These are phyloP conservation scores for Bradypus variegatus DNA, from an alignment of 2,797 vertebrate genomes.

Conservation along the genomic window DNA sequence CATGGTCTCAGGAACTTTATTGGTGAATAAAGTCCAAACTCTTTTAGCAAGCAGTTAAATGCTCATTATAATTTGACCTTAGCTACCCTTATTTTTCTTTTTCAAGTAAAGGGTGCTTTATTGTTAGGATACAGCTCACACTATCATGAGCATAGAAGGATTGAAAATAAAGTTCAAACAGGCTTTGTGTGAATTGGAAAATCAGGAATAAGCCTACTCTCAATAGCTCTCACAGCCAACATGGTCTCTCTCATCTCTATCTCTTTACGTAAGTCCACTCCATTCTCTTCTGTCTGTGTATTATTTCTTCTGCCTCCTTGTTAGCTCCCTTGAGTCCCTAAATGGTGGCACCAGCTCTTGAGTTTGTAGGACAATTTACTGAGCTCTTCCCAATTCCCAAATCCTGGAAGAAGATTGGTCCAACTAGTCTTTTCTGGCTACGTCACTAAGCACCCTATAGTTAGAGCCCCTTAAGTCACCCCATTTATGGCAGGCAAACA, in stretches of 20 bases:
- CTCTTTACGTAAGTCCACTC: neutral
- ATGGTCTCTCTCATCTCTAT: neutral
- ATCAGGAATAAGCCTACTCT: neutral
- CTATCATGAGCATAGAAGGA: neutral
- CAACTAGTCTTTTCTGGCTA: neutral
- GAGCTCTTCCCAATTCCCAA: neutral
- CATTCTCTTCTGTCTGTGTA: neutral
- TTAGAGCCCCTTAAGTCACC: neutral
- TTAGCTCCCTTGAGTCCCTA: neutral
- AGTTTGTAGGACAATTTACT: neutral
- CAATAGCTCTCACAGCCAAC: neutral
- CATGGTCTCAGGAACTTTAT: neutral
- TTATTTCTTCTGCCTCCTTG: neutral
- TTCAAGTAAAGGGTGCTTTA: neutral
- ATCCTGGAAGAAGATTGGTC: neutral
- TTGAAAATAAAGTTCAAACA: conserved; percentile 7
- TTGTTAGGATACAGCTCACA: neutral
- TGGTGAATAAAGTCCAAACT: neutral
- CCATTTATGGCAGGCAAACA: neutral
- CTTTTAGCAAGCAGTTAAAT: conserved; percentile 11
- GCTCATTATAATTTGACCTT: neutral
- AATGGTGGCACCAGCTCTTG: neutral
- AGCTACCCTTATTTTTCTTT: neutral
- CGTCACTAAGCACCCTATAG: neutral
- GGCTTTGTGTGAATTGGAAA: neutral